phyloP scores from a whole-genome alignment of 2,888 invertebrate species.

The Athalia rosae region DNA sequence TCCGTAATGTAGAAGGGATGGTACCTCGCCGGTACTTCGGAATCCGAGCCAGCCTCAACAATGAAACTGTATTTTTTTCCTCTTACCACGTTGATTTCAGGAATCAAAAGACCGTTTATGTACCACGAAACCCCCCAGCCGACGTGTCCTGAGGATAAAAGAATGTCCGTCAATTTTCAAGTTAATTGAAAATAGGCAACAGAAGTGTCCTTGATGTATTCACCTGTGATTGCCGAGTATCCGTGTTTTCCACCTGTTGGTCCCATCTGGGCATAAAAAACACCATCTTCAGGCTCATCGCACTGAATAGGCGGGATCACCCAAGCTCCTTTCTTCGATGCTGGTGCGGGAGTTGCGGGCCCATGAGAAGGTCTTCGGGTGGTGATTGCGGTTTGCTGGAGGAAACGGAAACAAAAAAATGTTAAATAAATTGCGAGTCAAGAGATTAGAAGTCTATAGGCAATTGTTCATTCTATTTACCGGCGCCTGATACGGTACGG shows the following conservation, averaged over 20 bases:
- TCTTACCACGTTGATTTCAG: slow-evolving; percentile 91
- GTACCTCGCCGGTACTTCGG: slow-evolving; percentile 86
- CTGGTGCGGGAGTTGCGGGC: slow-evolving; percentile 79
- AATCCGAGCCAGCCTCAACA: slow-evolving; percentile 89
- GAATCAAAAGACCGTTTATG: slow-evolving; percentile 93
- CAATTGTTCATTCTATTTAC: too few relatives aligned
- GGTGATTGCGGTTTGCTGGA: slow-evolving; percentile 60
- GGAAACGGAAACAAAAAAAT: slow-evolving; percentile 53
- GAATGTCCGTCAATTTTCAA: too few relatives aligned
- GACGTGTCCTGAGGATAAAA: slow-evolving; percentile 82
- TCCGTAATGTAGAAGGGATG: slow-evolving; percentile 97
- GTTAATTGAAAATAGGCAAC: too few relatives aligned
- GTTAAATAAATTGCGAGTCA: slow-evolving; percentile 57
- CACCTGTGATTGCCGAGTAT: slow-evolving; percentile 91
- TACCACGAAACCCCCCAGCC: slow-evolving; percentile 97
- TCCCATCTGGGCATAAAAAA: slow-evolving; percentile 95
- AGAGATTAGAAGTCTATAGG: neutral
- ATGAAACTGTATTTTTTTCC: slow-evolving; percentile 92
- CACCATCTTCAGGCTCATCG: slow-evolving; percentile 91
- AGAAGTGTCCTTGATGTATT: neutral
- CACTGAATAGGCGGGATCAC: slow-evolving; percentile 92
- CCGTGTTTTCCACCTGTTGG: slow-evolving; percentile 94
- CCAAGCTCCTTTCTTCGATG: slow-evolving; percentile 81
- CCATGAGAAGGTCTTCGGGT: slow-evolving; percentile 66
- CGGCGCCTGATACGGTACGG: too few relatives aligned